phyloP scores from a whole-genome alignment of 2,797 vertebrate genomes.

The Cossypha heuglini region DNA sequence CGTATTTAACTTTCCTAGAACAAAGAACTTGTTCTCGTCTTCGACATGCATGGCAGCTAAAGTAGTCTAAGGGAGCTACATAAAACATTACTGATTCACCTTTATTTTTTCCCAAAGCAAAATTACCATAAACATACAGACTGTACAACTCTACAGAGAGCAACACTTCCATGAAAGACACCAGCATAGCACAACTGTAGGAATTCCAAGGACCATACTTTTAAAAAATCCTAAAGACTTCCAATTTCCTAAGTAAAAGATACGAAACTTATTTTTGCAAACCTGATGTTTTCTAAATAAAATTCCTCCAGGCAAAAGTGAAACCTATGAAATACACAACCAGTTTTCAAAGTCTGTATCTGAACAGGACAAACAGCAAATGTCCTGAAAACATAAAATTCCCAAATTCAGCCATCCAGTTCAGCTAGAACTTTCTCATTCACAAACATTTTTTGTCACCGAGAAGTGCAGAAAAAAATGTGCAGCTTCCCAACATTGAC shows the following conservation, averaged over 20 bases:
- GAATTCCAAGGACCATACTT: not conserved
- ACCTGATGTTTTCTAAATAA: not conserved
- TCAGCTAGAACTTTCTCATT: not conserved
- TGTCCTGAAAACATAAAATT: not conserved
- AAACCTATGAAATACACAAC: not conserved
- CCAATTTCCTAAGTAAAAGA: not conserved
- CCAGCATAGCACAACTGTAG: accelerated
- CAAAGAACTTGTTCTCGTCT: not conserved
- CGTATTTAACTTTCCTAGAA: not conserved
- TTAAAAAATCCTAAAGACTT: not conserved
- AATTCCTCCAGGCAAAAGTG: not conserved
- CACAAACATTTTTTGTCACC: not conserved
- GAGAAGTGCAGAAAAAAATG: accelerated
- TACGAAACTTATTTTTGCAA: not conserved
- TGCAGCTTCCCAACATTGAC: accelerated
- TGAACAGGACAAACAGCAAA: not conserved
- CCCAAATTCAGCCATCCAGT: not conserved
- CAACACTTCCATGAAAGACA: not conserved
- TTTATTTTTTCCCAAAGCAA: not conserved
- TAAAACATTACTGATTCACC: not conserved
- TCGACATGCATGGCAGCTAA: not conserved
- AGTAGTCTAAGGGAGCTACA: not conserved
- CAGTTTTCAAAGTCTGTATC: not conserved
- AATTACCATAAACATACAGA: not conserved
- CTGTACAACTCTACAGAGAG: not conserved